Base-by-base conservation (phyloP, 1,140 invertebrate species). In the Drosophila athabasca region DNA sequence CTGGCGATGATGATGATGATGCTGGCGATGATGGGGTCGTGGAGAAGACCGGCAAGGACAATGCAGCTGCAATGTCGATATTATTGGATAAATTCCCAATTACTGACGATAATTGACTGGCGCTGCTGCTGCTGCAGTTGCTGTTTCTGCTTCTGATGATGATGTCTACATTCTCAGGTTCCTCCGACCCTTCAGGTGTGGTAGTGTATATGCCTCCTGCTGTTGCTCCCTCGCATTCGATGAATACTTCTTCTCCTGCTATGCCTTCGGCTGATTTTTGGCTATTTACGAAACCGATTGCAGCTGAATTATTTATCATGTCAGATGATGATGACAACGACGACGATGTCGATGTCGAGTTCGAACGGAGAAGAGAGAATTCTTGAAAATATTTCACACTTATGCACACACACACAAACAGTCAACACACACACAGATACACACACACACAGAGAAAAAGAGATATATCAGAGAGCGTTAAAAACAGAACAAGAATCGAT, bases 11-110 rank as follows among this genome's bases (percentile, higher is more conserved):
- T 8, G 60, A 26, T 11, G 39, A 29, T 43, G 62, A 55, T 50
- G 60, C 6, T 59, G 17, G 17, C 17, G 66, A 22, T 72, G 55
- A 19, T 45, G 71, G 45, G 31, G 51, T 44, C 39, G 29, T 15
- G 22, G 64, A 13, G 35, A 5, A 39, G 11, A 13, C 8, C 45
- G 64, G 39, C 60, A 79, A 83, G 76, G 81, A 85, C 80, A 83
- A 83, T 83, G 76, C 58, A 44, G 62, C 74, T 51, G 78, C 77
- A 79, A 80, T 78, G 80, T 90, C 77, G 74, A 77, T 91, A 81
- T 89, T 91, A 88, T 90, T 90, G 85, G 90, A 91, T 88, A 91
- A 91, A 90, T 90, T 91, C 90, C 82, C 90, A 91, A 91, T 91
- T 91, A 91, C 75, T 71, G 85, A 76, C 76, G 85, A 84, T 91